Conservation (phyloP, 1,140 invertebrate genomes). For the Elysia chlorotica region DNA sequence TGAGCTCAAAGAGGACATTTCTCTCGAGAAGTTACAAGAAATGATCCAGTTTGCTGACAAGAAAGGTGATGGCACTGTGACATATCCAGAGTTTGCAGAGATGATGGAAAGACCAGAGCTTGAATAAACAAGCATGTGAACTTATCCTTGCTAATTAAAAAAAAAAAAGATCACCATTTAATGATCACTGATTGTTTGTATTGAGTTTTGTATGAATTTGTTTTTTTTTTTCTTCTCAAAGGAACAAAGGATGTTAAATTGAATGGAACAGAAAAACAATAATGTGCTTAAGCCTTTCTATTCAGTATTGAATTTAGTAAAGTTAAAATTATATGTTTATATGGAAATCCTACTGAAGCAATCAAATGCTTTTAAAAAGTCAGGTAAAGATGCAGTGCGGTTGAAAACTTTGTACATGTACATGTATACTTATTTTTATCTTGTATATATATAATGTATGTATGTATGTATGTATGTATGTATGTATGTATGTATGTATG, state of each 20-base stretch:
- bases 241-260: background rate
- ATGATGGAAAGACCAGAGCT: slow-evolving; percentile 8
- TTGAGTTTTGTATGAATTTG: background rate
- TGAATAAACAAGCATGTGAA: background rate
- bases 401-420: no score
- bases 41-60: slow-evolving; percentile 21
- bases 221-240: background rate
- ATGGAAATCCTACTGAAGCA: no score
- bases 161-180: background rate
- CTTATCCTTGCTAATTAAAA: background rate
- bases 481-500: no score
- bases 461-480: no score
- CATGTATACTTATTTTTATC: no score
- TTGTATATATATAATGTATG: no score
- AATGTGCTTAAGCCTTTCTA: no score
- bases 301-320: no score
- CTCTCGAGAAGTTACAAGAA: slow-evolving; percentile 10
- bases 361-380: no score
- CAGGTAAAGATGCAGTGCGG: no score
- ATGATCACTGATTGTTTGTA: background rate
- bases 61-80: slow-evolving; percentile 7
- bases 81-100: background rate
- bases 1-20: slow-evolving; percentile 6
- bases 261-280: background rate
- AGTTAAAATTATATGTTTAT: no score